Evolutionary conservation across 2,888 invertebrate genomes (phyloP).

Genomic region (Coelinius sp.): DNA sequence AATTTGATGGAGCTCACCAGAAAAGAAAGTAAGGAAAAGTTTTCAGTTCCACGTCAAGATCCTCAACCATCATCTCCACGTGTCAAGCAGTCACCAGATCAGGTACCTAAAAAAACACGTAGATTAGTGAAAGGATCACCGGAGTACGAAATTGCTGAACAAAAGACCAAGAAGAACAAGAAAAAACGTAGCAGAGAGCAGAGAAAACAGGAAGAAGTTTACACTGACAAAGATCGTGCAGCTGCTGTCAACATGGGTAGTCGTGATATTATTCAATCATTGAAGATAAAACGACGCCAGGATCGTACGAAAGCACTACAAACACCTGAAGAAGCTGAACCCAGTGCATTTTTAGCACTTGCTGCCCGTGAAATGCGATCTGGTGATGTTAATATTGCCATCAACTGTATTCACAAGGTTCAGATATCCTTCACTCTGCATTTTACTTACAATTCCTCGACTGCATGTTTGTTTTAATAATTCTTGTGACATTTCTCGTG

Average conservation of each 20-base stretch:
- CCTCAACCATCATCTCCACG: slow-evolving; percentile 20
- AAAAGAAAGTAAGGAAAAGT: slow-evolving; percentile 42
- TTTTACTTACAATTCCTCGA: background rate
- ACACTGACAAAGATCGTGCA: slow-evolving; percentile 92
- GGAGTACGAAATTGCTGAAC: slow-evolving; percentile 60
- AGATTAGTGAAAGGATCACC: slow-evolving; percentile 50
- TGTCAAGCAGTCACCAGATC: slow-evolving; percentile 40
- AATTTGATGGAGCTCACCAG: slow-evolving; percentile 11
- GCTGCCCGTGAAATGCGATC: slow-evolving; percentile 84
- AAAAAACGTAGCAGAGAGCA: slow-evolving; percentile 55
- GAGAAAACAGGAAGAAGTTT: slow-evolving; percentile 78
- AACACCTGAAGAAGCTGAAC: slow-evolving; percentile 85
- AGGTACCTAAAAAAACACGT: slow-evolving; percentile 38
- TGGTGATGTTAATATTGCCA: slow-evolving; percentile 81
- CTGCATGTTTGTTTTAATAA: background rate
- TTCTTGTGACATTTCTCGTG: background rate
- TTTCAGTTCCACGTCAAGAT: background rate
- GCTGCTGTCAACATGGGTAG: slow-evolving; percentile 89
- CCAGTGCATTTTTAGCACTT: slow-evolving; percentile 81
- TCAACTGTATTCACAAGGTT: slow-evolving; percentile 86
- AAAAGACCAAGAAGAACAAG: slow-evolving; percentile 65
- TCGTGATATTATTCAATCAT: slow-evolving; percentile 89
- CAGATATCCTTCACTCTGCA: background rate
- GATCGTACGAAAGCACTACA: slow-evolving; percentile 82
- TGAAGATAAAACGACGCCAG: slow-evolving; percentile 84